These are phyloP conservation scores for Drosophila kambysellisi DNA, from an alignment of 2,888 invertebrate genomes.

Conservation along the genomic window DNA sequence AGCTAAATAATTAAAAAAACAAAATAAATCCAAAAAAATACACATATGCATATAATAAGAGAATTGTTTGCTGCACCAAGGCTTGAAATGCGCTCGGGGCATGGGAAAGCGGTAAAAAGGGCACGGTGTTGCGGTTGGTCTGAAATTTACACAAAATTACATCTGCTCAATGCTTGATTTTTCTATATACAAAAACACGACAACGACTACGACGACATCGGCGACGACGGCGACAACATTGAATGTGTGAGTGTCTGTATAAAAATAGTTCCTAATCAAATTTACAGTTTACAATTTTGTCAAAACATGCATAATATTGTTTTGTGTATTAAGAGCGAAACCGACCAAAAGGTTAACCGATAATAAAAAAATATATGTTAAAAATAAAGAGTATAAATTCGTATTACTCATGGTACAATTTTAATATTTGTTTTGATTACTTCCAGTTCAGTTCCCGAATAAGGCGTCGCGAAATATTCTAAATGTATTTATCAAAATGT, in stretches of 20 bases:
- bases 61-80: constrained; percentile 35
- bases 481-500: constrained; percentile 71
- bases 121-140: constrained; percentile 7
- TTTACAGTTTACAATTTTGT: constrained; percentile 28
- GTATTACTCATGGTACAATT: constrained; percentile 34
- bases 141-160: constrained; percentile 62
- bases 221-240: constrained; percentile 47
- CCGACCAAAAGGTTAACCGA: constrained; percentile 31
- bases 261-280: constrained; percentile 28
- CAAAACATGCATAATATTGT: constrained; percentile 26
- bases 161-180: constrained; percentile 50
- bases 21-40: constrained; percentile 16
- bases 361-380: constrained; percentile 7
- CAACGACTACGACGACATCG: constrained; percentile 38
- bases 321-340: constrained; percentile 50
- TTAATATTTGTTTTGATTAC: constrained; percentile 29
- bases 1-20: constrained; percentile 45
- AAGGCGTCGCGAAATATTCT: constrained; percentile 72
- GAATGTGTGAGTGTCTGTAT: constrained; percentile 21
- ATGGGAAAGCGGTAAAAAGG: background rate
- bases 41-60: constrained; percentile 46
- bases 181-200: constrained; percentile 64
- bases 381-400: constrained; percentile 61
- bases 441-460: constrained; percentile 36
- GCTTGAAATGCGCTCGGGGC: constrained; percentile 66